Conservation (phyloP, 2,113 vertebrate genomes). For the Eulemur rufifrons region DNA sequence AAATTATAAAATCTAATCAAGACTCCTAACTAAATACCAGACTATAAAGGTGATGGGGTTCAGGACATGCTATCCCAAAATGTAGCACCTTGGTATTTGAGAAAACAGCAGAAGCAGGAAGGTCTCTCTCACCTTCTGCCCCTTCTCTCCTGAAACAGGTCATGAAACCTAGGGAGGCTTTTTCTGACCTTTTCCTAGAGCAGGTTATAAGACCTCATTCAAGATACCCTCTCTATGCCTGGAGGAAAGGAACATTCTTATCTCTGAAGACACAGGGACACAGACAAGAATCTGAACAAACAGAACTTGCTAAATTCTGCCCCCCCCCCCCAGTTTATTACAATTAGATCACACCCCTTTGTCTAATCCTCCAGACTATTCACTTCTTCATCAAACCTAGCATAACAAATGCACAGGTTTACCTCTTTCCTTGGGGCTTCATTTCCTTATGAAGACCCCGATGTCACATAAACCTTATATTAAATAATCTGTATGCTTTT, state of each 20-base stretch:
- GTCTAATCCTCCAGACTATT: background rate
- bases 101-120: background rate
- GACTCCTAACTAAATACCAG: background rate
- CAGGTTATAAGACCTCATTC: background rate
- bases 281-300: background rate
- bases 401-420: background rate
- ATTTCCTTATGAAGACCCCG: background rate
- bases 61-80: background rate
- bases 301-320: background rate
- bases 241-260: background rate
- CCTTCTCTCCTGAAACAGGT: background rate
- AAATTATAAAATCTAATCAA: background rate
- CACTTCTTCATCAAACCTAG: background rate
- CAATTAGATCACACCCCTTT: background rate
- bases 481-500: background rate
- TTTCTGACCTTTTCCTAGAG: background rate
- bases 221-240: background rate
- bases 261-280: background rate
- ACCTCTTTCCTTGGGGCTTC: background rate
- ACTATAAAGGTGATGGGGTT: background rate
- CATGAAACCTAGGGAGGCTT: background rate
- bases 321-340: background rate
- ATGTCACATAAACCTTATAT: background rate
- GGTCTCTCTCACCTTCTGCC: background rate
- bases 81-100: background rate